These are phyloP conservation scores for Dinomys branickii DNA, from an alignment of 2,113 vertebrate genomes.

Conservation along the genomic window DNA sequence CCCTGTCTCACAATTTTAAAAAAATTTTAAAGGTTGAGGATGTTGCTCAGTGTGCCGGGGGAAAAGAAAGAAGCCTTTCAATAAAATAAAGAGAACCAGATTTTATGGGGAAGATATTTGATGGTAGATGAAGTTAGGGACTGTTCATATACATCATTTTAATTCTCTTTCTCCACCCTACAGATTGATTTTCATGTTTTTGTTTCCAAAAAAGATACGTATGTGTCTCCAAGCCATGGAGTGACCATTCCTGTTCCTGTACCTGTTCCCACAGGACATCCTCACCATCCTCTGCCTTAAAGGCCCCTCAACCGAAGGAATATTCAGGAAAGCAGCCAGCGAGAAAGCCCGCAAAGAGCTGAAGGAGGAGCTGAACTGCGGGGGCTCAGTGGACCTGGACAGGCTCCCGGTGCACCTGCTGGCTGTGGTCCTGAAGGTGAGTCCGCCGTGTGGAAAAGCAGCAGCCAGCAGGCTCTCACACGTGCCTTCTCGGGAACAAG, in stretches of 20 bases:
- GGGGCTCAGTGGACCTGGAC: conserved; percentile 88
- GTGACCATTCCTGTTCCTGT: conserved; percentile 30
- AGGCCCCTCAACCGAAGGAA: conserved; percentile 93
- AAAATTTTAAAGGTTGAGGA: background rate
- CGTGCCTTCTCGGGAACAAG: background rate
- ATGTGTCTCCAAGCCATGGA: background rate
- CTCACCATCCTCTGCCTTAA: conserved; percentile 90
- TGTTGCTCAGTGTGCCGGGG: background rate
- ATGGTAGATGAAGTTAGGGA: background rate
- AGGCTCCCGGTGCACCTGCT: conserved; percentile 90
- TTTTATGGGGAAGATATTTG: background rate
- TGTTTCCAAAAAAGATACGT: background rate
- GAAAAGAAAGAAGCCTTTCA: background rate
- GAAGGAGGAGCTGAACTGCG: conserved; percentile 91
- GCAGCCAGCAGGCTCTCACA: fast-evolving
- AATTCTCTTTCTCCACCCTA: background rate
- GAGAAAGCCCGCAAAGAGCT: conserved; percentile 92
- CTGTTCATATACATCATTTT: background rate
- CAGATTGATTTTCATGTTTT: background rate
- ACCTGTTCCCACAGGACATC: conserved; percentile 87
- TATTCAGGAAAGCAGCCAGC: conserved; percentile 94
- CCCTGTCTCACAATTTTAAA: background rate
- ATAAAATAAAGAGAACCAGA: background rate
- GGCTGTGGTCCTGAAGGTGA: conserved; percentile 95
- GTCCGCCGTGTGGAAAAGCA: background rate